Percentiles rank a stretch among this genome's conserved stretches.
Evolutionary conservation across 2,888 invertebrate genomes (phyloP).

Genomic region (Teinopalpus imperialis): DNA sequence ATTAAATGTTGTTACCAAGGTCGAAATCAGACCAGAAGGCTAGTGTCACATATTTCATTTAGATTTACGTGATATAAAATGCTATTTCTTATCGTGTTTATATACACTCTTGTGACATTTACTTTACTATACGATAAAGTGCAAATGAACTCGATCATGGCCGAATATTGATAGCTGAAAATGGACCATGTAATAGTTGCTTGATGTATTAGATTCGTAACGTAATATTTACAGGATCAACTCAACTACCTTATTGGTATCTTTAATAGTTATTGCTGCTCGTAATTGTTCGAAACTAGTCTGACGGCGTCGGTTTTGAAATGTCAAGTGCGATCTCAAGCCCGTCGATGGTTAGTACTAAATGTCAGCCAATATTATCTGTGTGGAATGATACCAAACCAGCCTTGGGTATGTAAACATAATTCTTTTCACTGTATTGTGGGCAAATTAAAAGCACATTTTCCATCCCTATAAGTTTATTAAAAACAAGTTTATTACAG

Average conservation of each 20-base stretch:
- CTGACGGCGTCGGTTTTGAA: slow-evolving; percentile 14
- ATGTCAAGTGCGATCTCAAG: slow-evolving; percentile 18
- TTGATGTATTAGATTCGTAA: too few relatives aligned
- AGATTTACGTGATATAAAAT: too few relatives aligned
- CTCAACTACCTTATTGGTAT: slow-evolving; percentile 16
- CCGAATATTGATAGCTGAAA: background rate
- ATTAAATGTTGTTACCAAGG: too few relatives aligned
- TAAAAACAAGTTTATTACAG: slow-evolving; percentile 12
- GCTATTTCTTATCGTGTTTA: too few relatives aligned
- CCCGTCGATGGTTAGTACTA: slow-evolving; percentile 29
- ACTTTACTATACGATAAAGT: too few relatives aligned
- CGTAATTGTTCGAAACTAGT: slow-evolving; percentile 19
- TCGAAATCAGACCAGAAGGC: too few relatives aligned
- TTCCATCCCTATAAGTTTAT: slow-evolving; percentile 13
- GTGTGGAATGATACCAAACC: slow-evolving; percentile 28
- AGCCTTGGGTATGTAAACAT: slow-evolving; percentile 21
- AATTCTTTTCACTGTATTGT: slow-evolving; percentile 6
- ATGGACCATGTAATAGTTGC: background rate
- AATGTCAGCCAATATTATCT: slow-evolving; percentile 37
- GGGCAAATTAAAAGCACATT: slow-evolving; percentile 3
- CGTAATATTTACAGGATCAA: too few relatives aligned
- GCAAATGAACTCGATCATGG: too few relatives aligned
- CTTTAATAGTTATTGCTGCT: slow-evolving; percentile 15
- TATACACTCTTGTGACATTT: too few relatives aligned
- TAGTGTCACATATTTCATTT: too few relatives aligned